Evolutionary conservation across 2,888 invertebrate species (phyloP).

Genomic region (Cerceris ruficornis): DNA sequence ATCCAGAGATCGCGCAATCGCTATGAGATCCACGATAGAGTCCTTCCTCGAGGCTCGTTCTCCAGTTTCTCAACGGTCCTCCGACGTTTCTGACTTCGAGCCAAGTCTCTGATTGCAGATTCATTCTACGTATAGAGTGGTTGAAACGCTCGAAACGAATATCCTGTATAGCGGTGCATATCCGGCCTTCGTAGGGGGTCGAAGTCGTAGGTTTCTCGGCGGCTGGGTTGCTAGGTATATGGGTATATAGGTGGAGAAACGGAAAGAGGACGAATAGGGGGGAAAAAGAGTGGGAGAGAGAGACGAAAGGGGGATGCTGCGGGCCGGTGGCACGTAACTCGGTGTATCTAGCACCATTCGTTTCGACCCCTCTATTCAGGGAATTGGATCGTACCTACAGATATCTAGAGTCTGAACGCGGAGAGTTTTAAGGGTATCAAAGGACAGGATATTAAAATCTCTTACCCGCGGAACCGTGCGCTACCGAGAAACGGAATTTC

Average conservation of each 20-base stretch:
- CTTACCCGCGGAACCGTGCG: slow-evolving; percentile 33
- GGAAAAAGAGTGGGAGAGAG: not conserved
- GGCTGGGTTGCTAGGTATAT: slow-evolving; percentile 17
- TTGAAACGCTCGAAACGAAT: slow-evolving; percentile 47
- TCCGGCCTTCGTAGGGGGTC: not conserved
- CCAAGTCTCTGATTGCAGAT: slow-evolving; percentile 54
- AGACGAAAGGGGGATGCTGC: slow-evolving; percentile 10
- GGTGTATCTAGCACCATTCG: slow-evolving; percentile 47
- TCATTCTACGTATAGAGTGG: slow-evolving; percentile 39
- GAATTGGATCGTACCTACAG: slow-evolving; percentile 63
- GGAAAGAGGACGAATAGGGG: not conserved
- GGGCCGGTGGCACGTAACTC: slow-evolving; percentile 35
- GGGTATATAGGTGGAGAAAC: slow-evolving; percentile 16
- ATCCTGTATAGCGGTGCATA: slow-evolving; percentile 10
- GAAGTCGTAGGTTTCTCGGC: not conserved
- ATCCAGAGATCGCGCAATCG: no score
- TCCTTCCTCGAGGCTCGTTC: no score
- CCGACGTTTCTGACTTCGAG: slow-evolving; percentile 36
- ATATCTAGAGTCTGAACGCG: slow-evolving; percentile 54
- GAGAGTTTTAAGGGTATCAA: slow-evolving; percentile 66
- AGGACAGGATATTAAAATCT: slow-evolving; percentile 70
- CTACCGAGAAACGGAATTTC: slow-evolving; percentile 23
- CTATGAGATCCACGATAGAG: no score
- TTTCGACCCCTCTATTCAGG: slow-evolving; percentile 51
- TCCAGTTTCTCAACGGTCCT: slow-evolving; percentile 14